phyloP scores from a whole-genome alignment of 2,113 vertebrate genomes.

The Aramus guarauna region DNA sequence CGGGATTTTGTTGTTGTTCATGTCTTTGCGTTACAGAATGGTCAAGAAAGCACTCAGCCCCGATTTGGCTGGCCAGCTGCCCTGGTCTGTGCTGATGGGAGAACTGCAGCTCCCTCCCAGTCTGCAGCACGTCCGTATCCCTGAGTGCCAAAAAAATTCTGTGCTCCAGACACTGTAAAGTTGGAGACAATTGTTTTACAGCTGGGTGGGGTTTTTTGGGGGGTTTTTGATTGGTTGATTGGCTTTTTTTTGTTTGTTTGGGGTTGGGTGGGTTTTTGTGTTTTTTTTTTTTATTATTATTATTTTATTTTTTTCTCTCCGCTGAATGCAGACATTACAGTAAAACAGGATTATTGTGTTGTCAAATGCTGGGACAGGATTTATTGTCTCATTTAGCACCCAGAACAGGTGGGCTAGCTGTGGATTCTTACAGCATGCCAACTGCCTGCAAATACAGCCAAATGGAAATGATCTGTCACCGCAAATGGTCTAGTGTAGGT shows the following conservation, averaged over 20 bases:
- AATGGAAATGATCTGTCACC: background rate
- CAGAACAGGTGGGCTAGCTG: background rate
- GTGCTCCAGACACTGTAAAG: background rate
- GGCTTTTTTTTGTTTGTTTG: background rate
- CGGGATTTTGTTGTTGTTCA: background rate
- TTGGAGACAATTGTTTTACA: background rate
- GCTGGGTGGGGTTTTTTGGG: background rate
- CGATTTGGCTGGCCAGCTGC: background rate
- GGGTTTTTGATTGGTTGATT: too few relatives aligned
- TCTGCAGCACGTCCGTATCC: rapidly evolving
- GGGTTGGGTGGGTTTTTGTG: too few relatives aligned
- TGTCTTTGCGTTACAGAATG: background rate
- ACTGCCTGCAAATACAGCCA: background rate
- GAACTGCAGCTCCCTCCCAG: background rate
- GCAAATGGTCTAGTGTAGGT: background rate
- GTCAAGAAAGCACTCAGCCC: background rate
- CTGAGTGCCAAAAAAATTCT: background rate
- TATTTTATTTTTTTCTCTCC: background rate
- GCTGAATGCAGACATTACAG: background rate
- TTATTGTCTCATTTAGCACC: background rate
- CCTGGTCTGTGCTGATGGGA: background rate
- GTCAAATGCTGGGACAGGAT: background rate
- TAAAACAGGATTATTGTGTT: background rate
- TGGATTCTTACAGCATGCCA: rapidly evolving
- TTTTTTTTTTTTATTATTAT: too few relatives aligned